Base-by-base conservation (phyloP, 2,888 invertebrate genomes). In the Cryptophagus acutangulus region DNA sequence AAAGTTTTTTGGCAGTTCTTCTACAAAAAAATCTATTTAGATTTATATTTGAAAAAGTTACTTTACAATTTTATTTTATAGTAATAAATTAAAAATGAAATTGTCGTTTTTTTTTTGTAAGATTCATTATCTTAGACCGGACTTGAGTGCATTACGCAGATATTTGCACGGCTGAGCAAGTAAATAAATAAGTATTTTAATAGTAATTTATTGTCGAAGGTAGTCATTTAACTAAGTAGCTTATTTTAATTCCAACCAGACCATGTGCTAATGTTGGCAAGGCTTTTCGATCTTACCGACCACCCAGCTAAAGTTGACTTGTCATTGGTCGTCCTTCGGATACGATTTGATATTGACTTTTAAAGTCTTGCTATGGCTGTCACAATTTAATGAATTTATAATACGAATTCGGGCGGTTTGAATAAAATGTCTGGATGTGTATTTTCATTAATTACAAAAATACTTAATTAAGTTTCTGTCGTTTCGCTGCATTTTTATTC, bases 271-370 rank as follows among this genome's bases (percentile, higher is more conserved):
- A 48, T 26, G 42, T 39, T 36, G 44, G 41, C 49, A 45, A 45
- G 37, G 25, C 37, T 44, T 48, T 43, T 28, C 13, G 26, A 43
- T 40, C 34, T 50, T 47, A 38, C 36, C 46, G 55, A 53, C 55
- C 55, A 55, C 54, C 54, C 52, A 55, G 45, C 41, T 29, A 31
- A 30, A 42, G 36, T 29, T n/a, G 18, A 17, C 31, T 43, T 43
- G 49, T 51, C 49, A 53, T 56, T 54, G 56, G 52, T 41, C 38
- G 54, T 46, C 52, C 53, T 53, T 50, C n/a, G 31, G 13, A 31
- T 31, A 13, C 14, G 54, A n/a, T n/a, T 41, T 43, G 41, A 44
- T 43, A 24, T n/a, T n/a, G n/a, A n/a, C n/a, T n/a, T n/a, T 33
- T 30, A 39, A 50, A 36, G 45, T 46, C 46, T n/a, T n/a, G n/a